Conservation (phyloP, 1,140 invertebrate genomes). For the Copidosoma floridanum region DNA sequence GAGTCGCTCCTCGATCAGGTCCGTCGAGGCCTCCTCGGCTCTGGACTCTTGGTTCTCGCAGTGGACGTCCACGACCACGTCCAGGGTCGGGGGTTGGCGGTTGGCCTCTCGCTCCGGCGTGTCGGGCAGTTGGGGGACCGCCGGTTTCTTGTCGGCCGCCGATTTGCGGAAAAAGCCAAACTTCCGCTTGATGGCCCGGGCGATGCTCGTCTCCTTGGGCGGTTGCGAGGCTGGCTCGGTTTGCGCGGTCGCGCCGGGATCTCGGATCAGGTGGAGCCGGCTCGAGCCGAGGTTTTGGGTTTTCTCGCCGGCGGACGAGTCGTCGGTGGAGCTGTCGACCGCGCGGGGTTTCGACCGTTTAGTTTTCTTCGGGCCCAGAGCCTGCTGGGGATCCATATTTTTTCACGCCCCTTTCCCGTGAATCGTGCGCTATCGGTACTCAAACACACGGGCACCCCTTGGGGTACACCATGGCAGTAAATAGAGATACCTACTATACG, state of each 20-base stretch:
- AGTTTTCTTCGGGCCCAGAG: not conserved
- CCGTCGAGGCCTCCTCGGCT: not conserved
- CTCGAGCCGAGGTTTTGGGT: not conserved
- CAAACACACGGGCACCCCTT: too few species aligned
- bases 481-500: too few species aligned
- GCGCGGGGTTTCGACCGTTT: not conserved
- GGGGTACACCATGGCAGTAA: too few species aligned
- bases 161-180: conserved; percentile 16
- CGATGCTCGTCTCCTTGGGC: not conserved
- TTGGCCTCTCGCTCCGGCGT: not conserved
- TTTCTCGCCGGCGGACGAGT: not conserved
- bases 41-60: not conserved
- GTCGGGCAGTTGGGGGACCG: not conserved
- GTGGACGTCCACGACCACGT: conserved; percentile 48
- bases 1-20: too few species aligned
- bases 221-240: not conserved
- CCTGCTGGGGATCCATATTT: not conserved
- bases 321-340: conserved; percentile 1
- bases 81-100: conserved; percentile 29
- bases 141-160: not conserved
- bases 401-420: too few species aligned
- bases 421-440: too few species aligned
- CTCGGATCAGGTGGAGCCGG: not conserved
- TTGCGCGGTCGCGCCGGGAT: not conserved
- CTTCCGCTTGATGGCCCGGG: conserved; percentile 1